phyloP scores from a whole-genome alignment of 2,113 vertebrate genomes.

The Phyllopteryx taeniolatus region DNA sequence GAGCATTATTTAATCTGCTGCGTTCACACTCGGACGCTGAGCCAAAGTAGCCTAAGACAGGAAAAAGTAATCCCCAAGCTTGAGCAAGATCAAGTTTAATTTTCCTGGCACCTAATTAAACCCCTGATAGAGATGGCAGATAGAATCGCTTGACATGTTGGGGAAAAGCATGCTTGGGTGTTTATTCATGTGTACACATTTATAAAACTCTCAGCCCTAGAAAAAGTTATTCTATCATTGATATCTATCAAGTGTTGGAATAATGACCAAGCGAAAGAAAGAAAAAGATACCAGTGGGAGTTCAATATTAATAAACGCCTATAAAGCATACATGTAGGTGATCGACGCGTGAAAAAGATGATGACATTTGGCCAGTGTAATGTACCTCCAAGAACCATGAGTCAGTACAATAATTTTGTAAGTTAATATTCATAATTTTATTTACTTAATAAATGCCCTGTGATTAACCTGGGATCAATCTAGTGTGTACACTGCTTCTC shows the following conservation, averaged over 20 bases:
- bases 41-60: conserved; percentile 21
- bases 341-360: neutral
- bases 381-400: no score
- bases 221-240: neutral
- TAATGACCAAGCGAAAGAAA: neutral
- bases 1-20: conserved; percentile 28
- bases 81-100: conserved; percentile 22
- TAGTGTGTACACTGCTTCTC: no score
- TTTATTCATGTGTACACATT: conserved; percentile 1
- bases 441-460: no score
- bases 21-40: conserved; percentile 17
- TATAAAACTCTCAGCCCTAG: neutral
- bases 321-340: neutral
- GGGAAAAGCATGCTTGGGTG: neutral
- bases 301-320: neutral
- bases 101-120: conserved; percentile 1
- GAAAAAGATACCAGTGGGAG: neutral
- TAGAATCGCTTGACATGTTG: neutral
- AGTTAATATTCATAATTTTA: no score
- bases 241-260: neutral
- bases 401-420: no score
- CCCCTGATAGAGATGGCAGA: neutral
- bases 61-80: conserved; percentile 26
- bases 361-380: neutral
- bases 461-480: no score